Evolutionary conservation across 2,888 invertebrate species (phyloP), one percentile per base, ranked within the genome.

Genomic region (Oscheius sp.): DNA sequence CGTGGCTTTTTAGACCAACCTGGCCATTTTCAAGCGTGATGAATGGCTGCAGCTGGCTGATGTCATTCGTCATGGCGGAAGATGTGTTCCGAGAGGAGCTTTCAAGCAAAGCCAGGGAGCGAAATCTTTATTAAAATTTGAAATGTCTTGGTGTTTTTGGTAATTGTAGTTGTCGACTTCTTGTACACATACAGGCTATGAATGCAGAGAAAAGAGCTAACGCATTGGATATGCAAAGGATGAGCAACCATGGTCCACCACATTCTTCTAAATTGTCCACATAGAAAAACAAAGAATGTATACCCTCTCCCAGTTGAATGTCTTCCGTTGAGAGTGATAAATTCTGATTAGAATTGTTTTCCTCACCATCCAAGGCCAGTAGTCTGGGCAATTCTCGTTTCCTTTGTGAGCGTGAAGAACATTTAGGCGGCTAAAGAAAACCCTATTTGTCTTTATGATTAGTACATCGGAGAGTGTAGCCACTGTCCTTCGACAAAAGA

Each of bases 11-110:
- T 61, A 29, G 15, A 10, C 33, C 33, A 61, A 61, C 61, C 61
- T 61, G 61, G 42, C 45, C 61, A 61, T 61, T 61, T 61, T 61
- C 17, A 45, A 42, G 25, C 45, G 27, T 61, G 61, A 61, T 61
- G 61, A 61, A 61, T 61, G 42, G 61, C 46, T 20, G 45, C 45
- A 42, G 61, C 61, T 45, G 61, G 27, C 29, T 39, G 61, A 61
- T 61, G 61, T 61, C 61, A 61, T 61, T 61, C 42, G 61, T 61
- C 61, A 61, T 45, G 25, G 25, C 58, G 42, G 42, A 58, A 29
- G 29, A 42, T 39, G 58, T 58, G 39, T 58, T 58, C 39, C 53
- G 15, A 53, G 10, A 46, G n/a, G 6, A 31, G 58, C 34, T n/a
- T 55, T 55, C 20, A 20, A n/a, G 20, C 12, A 20, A 46, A 3